phyloP scores from a whole-genome alignment of 2,888 invertebrate genomes.

The Zygothrica quintamaculata region DNA sequence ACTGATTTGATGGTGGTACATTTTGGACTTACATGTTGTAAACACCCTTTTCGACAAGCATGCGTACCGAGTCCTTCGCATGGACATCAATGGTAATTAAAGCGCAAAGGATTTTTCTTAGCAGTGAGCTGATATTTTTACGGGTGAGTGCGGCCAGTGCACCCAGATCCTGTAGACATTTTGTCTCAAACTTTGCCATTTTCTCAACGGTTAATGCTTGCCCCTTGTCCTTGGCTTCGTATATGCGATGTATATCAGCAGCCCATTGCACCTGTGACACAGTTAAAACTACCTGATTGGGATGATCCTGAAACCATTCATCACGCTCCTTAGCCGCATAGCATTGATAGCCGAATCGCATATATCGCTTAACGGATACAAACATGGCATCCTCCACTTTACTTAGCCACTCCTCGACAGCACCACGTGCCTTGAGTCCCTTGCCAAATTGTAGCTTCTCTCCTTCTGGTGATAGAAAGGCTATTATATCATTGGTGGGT shows the following conservation, averaged over 20 bases:
- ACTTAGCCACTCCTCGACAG: conserved; percentile 96
- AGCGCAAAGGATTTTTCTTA: conserved; percentile 91
- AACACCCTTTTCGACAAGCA: conserved; percentile 90
- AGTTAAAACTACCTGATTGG: conserved; percentile 89
- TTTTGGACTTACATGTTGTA: conserved; percentile 86
- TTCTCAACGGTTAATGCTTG: conserved; percentile 85
- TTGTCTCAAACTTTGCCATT: conserved; percentile 89
- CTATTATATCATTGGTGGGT: conserved; percentile 92
- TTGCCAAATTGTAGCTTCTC: conserved; percentile 91
- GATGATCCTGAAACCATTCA: conserved; percentile 88
- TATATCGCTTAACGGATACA: conserved; percentile 89
- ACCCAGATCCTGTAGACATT: conserved; percentile 90
- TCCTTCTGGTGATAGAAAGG: conserved; percentile 95
- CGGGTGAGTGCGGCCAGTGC: conserved; percentile 92
- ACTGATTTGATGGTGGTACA: too few species aligned
- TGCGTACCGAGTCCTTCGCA: conserved; percentile 92
- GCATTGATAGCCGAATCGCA: conserved; percentile 90
- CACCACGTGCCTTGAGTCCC: conserved; percentile 94
- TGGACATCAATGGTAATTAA: conserved; percentile 96
- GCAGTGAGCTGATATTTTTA: conserved; percentile 88
- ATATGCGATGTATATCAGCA: conserved; percentile 89
- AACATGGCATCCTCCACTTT: conserved; percentile 97
- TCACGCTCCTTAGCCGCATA: conserved; percentile 87
- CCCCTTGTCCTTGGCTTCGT: conserved; percentile 85
- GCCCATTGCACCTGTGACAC: conserved; percentile 97